Conservation (phyloP, 2,797 vertebrate species). For the Characodon lateralis region DNA sequence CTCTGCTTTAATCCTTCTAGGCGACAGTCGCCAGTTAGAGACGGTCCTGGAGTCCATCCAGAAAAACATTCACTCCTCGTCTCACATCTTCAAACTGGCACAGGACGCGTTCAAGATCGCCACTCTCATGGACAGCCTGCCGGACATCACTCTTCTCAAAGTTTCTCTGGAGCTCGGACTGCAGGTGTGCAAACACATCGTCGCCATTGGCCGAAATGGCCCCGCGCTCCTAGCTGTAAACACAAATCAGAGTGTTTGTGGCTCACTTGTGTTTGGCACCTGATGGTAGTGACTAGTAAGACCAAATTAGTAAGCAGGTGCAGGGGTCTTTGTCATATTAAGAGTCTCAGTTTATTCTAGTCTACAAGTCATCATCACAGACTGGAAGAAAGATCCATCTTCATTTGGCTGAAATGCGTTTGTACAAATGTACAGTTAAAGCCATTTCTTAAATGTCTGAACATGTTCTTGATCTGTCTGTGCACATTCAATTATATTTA, state of each 20-base stretch:
- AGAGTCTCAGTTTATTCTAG: neutral
- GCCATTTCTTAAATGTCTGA: neutral
- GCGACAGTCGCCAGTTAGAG: slow-evolving; percentile 94
- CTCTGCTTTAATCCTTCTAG: slow-evolving; percentile 67
- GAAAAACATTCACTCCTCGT: slow-evolving; percentile 98
- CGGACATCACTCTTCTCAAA: slow-evolving; percentile 97
- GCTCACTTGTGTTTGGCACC: neutral
- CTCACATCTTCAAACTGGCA: slow-evolving; percentile 98
- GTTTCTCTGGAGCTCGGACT: slow-evolving; percentile 96
- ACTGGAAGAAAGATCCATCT: neutral
- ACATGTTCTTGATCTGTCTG: neutral
- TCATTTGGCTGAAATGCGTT: neutral
- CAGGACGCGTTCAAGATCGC: slow-evolving; percentile 99
- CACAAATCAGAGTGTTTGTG: neutral
- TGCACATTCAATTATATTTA: neutral
- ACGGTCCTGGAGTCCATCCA: slow-evolving; percentile 99
- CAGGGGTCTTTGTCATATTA: neutral
- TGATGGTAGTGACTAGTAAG: neutral
- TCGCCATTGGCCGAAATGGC: neutral
- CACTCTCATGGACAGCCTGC: slow-evolving; percentile 96
- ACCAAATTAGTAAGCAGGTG: neutral
- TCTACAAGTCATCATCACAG: neutral
- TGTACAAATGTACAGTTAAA: neutral
- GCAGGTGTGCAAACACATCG: slow-evolving; percentile 83
- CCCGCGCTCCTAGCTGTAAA: neutral